A percentile compares a stretch with the other conserved stretches of the same genome.
Evolutionary conservation across 2,888 invertebrate species (phyloP).

Genomic region (Listrodromus nycthemerus): DNA sequence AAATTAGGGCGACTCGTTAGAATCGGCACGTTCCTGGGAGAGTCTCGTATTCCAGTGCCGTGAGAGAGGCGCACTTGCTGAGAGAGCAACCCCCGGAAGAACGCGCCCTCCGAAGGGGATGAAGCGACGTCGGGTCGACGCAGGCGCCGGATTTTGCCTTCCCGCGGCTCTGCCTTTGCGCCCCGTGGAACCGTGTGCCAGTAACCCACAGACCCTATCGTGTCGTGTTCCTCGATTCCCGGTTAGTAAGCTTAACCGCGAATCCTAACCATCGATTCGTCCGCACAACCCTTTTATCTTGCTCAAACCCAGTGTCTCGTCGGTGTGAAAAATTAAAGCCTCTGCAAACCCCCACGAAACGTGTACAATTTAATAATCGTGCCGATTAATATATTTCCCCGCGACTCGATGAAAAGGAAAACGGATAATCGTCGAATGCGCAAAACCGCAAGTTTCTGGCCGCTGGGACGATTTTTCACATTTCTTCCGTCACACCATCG

Average conservation of each 20-base stretch:
- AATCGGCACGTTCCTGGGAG: conserved; percentile 68
- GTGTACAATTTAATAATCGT: conserved; percentile 4
- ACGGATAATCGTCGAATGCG: background rate
- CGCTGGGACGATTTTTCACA: background rate
- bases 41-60: conserved; percentile 36
- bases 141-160: conserved; percentile 74
- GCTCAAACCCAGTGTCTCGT: background rate
- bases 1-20: conserved; percentile 62
- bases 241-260: conserved; percentile 79
- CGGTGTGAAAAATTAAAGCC: background rate
- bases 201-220: conserved; percentile 82
- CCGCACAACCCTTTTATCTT: background rate
- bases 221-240: conserved; percentile 76
- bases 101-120: conserved; percentile 49
- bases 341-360: background rate
- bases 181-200: conserved; percentile 81
- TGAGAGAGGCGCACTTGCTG: conserved; percentile 57
- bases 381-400: background rate
- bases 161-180: conserved; percentile 76
- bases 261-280: conserved; percentile 54
- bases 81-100: conserved; percentile 48
- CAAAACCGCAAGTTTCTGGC: background rate
- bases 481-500: background rate
- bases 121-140: conserved; percentile 34
- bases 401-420: background rate